Evolutionary conservation across 35 echinoderm and acorn worm genomes (phyloP), one percentile per base, ranked within the genome.

Genomic region (Patiria miniata): DNA sequence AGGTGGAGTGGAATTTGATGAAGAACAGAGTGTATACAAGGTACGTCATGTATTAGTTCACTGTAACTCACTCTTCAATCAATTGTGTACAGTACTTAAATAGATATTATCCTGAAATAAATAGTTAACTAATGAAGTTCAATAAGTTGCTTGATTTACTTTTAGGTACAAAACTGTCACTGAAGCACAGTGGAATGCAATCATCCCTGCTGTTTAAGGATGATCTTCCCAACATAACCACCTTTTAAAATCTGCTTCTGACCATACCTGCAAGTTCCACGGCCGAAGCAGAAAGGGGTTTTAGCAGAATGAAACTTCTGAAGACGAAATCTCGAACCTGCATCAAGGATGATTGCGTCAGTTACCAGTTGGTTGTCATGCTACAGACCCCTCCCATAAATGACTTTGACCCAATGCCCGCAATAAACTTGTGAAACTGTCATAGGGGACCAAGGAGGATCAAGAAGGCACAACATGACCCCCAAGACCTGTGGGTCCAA

Each of bases 271-370:
- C 80, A 30, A 57, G 81, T 42, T 4, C 42, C 42, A 47, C 80
- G 18, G 87, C 87, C 38, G 87, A 89, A 36, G 87, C 87, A 51
- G 87, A 89, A 89, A 26, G 87, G 9, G 52, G 80, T 7, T 89
- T 89, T 33, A 59, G 79, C 44, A 38, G 37, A 8, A n/a, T 89
- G 53, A 89, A 89, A 50, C 78, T 61, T 10, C 29, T 89, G 14
- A 87, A 87, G 37, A 87, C 86, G 16, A 52, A 44, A 21, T 73
- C 83, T 22, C 36, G 86, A 19, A 87, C 77, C 0, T 15, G 86
- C 36, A 78, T 82, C 29, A 5, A 23, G 10, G 77, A 87, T 83
- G 77, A 87, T 51, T 40, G 30, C 10, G 77, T 87, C 37, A 47
- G 22, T 14, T 78, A 87, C 77, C 86, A 61, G 40, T 4, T 83